Base-by-base conservation (phyloP, 2,888 invertebrate species). In the Philereme vetulata region DNA sequence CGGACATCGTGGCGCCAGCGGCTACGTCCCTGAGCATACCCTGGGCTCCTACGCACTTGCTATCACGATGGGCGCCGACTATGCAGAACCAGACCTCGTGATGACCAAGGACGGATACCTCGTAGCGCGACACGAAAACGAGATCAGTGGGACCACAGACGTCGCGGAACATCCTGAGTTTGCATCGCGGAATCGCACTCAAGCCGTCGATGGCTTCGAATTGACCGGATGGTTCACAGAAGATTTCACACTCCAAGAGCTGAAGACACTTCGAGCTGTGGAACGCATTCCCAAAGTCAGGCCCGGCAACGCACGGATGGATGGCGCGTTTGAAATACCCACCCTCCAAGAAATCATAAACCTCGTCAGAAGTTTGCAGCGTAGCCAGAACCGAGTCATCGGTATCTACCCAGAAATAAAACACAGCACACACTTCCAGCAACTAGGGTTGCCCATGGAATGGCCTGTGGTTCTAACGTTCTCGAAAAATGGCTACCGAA, bases 361-460 rank as follows among this genome's bases (percentile, higher is more conserved):
- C 64, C 70, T 90, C 49, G 88, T 82, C 0, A 88, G 85, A 72
- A 74, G 83, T 43, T 67, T 90, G 68, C 76, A 90, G 74, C 62
- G 66, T 0, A 88, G 88, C 67, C 83, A 84, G 72, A 77, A 75
- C 49, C 81, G 87, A 51, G 69, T 72, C 11, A 86, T 91, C 9
- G 90, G 91, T 6, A 79, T 91, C 52, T 90, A 88, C 60, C 90
- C 90, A 4, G 91, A 91, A 81, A 81, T 90, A 9, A 91, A 91
- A 66, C 85, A 88, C 63, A 81, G 84, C 49, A 80, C 81, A 0
- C 84, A 90, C 65, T 91, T 90, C 58, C 74, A 81, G 56, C 68
- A 62, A 1, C 62, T 87, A 7, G 86, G 85, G 9, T 68, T 91
- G 34, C 72, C 85, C 1, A 84, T 91, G 84, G 90, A 91, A 62